A percentile compares a stretch with the other conserved stretches of the same genome.
These are phyloP conservation scores for Leptinotarsa undecemlineata DNA, from an alignment of 1,140 invertebrate genomes.

Conservation along the genomic window DNA sequence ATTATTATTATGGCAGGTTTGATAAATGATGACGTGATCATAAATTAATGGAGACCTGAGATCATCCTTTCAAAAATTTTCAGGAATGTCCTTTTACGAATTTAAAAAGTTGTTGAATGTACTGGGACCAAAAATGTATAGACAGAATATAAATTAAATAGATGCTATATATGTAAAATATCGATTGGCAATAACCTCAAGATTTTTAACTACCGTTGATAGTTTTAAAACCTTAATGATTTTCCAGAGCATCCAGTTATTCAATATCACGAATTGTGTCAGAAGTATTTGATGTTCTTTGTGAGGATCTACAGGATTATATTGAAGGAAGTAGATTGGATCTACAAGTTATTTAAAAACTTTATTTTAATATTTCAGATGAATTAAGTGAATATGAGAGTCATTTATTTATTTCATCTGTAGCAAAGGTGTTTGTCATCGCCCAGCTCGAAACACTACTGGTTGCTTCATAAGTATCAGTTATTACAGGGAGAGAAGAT, in stretches of 20 bases:
- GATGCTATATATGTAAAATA: not conserved
- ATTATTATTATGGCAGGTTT: slow-evolving; percentile 3
- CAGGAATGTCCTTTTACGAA: too few relatives aligned
- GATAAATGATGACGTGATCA: slow-evolving; percentile 4
- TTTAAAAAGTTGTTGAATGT: not conserved
- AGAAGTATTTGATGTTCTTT: not conserved
- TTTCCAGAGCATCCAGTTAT: slow-evolving; percentile 19
- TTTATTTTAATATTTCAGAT: not conserved
- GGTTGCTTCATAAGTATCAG: not conserved
- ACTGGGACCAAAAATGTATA: slow-evolving; percentile 5
- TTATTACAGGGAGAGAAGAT: not conserved
- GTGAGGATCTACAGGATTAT: slow-evolving; percentile 11
- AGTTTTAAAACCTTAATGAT: slow-evolving; percentile 11
- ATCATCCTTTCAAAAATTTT: slow-evolving; percentile 16
- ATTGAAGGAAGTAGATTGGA: not conserved
- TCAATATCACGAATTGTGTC: slow-evolving; percentile 14
- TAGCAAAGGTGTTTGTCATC: not conserved
- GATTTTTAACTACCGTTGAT: slow-evolving; percentile 5
- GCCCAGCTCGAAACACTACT: not conserved
- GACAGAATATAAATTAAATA: slow-evolving; percentile 8
- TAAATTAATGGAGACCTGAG: slow-evolving; percentile 6
- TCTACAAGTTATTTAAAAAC: not conserved
- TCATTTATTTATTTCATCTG: not conserved
- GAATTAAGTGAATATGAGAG: not conserved
- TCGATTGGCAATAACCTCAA: too few relatives aligned